These are phyloP conservation scores for Festucalex cinctus DNA, from an alignment of 2,113 vertebrate species.

Conservation along the genomic window DNA sequence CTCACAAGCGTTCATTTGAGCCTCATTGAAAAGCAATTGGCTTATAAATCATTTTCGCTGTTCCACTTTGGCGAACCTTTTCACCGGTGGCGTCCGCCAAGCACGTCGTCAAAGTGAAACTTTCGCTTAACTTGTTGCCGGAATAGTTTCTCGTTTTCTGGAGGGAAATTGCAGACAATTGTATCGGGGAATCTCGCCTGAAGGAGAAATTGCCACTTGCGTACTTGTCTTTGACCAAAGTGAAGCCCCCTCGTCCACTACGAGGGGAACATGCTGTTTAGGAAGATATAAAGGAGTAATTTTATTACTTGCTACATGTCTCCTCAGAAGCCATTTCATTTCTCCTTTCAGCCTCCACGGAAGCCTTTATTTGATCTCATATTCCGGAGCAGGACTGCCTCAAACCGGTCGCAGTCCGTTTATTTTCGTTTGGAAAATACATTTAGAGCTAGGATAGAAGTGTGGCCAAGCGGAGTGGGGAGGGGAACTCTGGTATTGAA, in stretches of 20 bases:
- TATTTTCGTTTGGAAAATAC: slow-evolving; percentile 84
- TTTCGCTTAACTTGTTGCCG: slow-evolving; percentile 72
- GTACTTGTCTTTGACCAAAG: slow-evolving; percentile 75
- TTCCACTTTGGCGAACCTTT: slow-evolving; percentile 70
- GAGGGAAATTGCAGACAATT: slow-evolving; percentile 72
- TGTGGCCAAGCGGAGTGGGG: slow-evolving; percentile 31
- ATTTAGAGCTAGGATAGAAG: slow-evolving; percentile 72
- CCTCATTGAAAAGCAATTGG: slow-evolving; percentile 10
- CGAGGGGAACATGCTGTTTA: slow-evolving; percentile 76
- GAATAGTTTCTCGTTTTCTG: slow-evolving; percentile 72
- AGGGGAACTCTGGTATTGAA: too few species aligned
- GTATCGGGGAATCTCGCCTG: slow-evolving; percentile 71
- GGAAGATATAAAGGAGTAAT: slow-evolving; percentile 80
- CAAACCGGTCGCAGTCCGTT: slow-evolving; percentile 73
- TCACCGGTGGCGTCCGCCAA: slow-evolving; percentile 34
- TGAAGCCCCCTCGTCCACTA: slow-evolving; percentile 71
- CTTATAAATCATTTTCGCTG: slow-evolving; percentile 62
- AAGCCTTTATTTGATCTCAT: slow-evolving; percentile 82
- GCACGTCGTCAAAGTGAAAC: slow-evolving; percentile 72
- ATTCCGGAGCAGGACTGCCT: slow-evolving; percentile 75
- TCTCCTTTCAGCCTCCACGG: slow-evolving; percentile 73
- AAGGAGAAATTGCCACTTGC: slow-evolving; percentile 76
- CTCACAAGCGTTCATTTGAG: background rate
- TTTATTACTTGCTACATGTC: slow-evolving; percentile 80
- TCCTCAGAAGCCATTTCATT: slow-evolving; percentile 77